Conservation (phyloP, 2,113 vertebrate species). For the Psephotus haematonotus region DNA sequence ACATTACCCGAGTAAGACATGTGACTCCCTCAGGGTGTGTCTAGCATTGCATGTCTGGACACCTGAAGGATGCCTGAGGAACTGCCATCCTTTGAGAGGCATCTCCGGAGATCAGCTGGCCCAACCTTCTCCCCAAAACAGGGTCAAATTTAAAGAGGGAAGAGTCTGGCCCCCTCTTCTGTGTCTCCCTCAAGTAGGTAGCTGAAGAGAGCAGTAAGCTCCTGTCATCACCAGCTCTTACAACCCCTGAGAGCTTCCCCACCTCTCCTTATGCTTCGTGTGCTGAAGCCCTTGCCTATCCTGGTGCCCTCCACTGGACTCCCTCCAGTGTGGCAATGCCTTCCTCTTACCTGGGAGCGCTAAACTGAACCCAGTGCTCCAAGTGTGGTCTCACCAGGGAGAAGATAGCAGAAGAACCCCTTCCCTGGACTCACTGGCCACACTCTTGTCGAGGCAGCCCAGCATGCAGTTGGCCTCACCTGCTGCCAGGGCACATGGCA, state of each 20-base stretch:
- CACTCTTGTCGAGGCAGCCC: background rate
- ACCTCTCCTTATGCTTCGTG: background rate
- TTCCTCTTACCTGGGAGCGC: background rate
- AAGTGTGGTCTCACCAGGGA: background rate
- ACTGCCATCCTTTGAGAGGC: background rate
- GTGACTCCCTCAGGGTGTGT: no score
- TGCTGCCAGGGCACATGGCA: background rate
- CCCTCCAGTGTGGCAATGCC: background rate
- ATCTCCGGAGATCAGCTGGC: background rate
- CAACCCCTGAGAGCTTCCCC: background rate
- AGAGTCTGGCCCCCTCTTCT: background rate
- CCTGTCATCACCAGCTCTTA: background rate
- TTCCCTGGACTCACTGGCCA: fast-evolving
- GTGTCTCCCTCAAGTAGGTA: background rate
- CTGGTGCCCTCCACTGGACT: background rate
- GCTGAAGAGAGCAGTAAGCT: background rate
- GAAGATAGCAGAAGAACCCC: background rate
- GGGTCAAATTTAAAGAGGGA: background rate
- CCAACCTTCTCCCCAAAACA: background rate
- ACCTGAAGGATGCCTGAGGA: background rate
- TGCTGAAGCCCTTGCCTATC: background rate
- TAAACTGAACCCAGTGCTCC: background rate
- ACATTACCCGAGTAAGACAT: background rate
- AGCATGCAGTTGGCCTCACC: background rate
- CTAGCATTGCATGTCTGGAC: background rate